Evolutionary conservation across 2,888 invertebrate species (phyloP), one percentile per base, ranked within the genome.

Genomic region (Dasypolia templi): DNA sequence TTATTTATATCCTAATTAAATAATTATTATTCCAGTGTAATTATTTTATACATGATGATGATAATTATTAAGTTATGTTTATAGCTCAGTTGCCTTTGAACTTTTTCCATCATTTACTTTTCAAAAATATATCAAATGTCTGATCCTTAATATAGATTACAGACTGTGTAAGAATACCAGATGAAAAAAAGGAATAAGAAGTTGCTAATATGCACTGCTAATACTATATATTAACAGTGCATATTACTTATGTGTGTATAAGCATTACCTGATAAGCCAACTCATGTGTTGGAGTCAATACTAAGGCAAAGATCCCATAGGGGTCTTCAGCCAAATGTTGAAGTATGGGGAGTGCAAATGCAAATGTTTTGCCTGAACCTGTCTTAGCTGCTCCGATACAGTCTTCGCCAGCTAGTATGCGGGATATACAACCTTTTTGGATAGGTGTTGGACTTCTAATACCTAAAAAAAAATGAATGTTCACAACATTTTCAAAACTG

Each of bases 301-400:
- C 96, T 44, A 99, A 96, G 3, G 99, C 99, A 97, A 98, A 99
- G 91, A 99, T 99, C 72, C 99, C 99, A 93, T 98, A 99, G 0
- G 99, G 99, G 94, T 99, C 99, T 91, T 99, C 98, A 75, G 98
- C 98, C 44, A 99, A 95, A 91, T 98, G 97, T 92, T 99, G 99
- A 62, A 99, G 93, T 88, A 99, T 99, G 0, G 99, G 99, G 70
- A 99, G 93, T 0, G 99, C 99, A 97, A 99, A 99, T 0, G 99
- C 99, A 89, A 99, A 97, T 0, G 99, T 99, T 96, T 99, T 99
- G 3, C 99, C 99, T 72, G 99, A 99, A 22, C 99, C 99, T 14
- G 99, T 99, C 94, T 99, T 99, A 0, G 99, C 99, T 87, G 99
- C 99, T 14, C 99, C 99, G 81, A 99, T 98, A 87, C 99, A 99